Evolutionary conservation across 2,797 vertebrate genomes (phyloP).

Genomic region (Glyptemys insculpta): DNA sequence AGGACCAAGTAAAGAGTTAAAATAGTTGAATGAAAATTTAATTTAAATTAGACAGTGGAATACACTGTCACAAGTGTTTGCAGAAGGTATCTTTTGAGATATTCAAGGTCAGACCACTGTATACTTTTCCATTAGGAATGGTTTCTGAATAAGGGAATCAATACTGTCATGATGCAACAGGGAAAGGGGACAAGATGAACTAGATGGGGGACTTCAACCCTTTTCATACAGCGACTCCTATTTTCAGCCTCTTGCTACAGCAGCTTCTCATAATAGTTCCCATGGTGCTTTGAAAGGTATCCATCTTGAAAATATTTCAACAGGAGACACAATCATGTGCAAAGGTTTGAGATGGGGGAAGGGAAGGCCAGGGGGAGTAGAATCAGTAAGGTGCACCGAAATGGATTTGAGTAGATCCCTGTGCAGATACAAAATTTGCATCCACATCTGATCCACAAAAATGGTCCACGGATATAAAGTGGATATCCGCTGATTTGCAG

Average conservation of each 20-base stretch:
- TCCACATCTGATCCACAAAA: too few relatives aligned
- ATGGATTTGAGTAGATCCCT: neutral
- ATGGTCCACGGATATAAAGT: too few relatives aligned
- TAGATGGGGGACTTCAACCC: neutral
- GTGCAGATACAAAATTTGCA: too few relatives aligned
- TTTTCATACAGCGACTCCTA: neutral
- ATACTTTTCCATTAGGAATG: neutral
- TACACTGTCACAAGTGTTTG: neutral
- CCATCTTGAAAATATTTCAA: neutral
- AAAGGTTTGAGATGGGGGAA: neutral
- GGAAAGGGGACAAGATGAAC: neutral
- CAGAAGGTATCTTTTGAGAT: neutral
- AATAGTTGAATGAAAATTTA: neutral
- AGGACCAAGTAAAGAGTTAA: neutral
- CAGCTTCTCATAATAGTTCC: neutral
- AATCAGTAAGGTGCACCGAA: neutral
- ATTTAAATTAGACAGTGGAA: neutral
- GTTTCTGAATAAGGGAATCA: neutral
- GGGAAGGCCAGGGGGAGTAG: accelerated
- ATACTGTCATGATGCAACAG: neutral
- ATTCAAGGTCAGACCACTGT: neutral
- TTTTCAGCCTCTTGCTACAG: neutral
- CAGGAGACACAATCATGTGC: neutral
- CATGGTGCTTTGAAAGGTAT: neutral
- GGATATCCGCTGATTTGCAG: neutral